A percentile compares a stretch with the other conserved stretches of the same genome.
Conservation (phyloP, 2,113 vertebrate species). For the Mionectes macconnelli region DNA sequence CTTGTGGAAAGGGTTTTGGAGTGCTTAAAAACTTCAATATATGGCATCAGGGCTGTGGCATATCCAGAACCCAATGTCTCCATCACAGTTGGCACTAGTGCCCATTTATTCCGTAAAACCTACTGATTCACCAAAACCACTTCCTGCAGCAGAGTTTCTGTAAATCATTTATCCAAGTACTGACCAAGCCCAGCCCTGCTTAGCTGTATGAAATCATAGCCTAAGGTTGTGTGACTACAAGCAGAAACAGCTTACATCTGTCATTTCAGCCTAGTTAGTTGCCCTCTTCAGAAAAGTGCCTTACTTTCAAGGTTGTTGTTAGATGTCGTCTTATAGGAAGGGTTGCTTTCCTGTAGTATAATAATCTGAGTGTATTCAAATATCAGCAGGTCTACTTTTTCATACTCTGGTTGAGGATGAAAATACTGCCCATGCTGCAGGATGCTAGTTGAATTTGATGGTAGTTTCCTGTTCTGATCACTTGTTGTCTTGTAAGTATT, state of each 20-base stretch:
- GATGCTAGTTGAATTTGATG: not conserved
- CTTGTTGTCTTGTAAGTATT: not conserved
- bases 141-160: constrained; percentile 45
- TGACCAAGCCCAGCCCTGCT: constrained; percentile 56
- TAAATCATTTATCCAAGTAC: constrained; percentile 41
- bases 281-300: not conserved
- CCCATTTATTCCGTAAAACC: not conserved
- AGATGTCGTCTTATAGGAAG: not conserved
- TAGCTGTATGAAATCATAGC: constrained; percentile 45
- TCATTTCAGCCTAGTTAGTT: not conserved
- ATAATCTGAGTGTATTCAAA: not conserved
- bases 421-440: not conserved
- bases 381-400: not conserved
- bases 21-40: not conserved
- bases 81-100: not conserved
- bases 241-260: constrained; percentile 40
- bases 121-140: constrained; percentile 60
- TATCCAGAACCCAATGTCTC: not conserved
- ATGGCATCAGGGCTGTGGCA: not conserved
- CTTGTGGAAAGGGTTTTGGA: not conserved
- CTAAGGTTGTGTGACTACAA: constrained; percentile 39
- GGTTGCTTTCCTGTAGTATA: not conserved
- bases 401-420: not conserved
- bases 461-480: not conserved
- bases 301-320: not conserved